Conservation (phyloP, 2,113 vertebrate genomes). For the Sylvietta virens region DNA sequence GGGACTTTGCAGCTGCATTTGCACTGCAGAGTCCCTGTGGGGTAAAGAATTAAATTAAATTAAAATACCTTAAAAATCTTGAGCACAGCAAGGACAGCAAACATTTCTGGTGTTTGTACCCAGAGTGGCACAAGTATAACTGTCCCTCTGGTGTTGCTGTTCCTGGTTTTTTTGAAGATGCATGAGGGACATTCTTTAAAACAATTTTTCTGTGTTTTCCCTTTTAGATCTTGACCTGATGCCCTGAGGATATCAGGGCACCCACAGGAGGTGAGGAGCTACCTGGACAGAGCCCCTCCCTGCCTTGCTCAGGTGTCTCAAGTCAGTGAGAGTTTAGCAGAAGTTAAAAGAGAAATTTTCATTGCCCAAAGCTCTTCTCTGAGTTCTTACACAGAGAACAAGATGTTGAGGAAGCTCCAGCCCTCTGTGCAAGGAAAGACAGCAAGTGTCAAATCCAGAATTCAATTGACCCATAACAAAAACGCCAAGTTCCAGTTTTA, state of each 20-base stretch:
- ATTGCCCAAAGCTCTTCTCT: background rate
- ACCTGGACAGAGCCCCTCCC: background rate
- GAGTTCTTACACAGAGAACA: background rate
- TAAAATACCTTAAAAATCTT: background rate
- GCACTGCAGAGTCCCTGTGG: background rate
- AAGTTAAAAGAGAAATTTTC: background rate
- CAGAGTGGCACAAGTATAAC: accelerated
- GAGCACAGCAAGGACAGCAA: background rate
- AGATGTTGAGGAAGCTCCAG: background rate
- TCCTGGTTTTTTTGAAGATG: background rate
- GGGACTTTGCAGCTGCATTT: constrained; percentile 15
- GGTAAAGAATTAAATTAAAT: background rate
- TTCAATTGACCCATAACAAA: background rate
- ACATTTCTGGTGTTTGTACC: background rate
- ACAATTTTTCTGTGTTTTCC: background rate
- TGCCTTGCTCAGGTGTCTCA: background rate
- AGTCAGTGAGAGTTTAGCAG: background rate
- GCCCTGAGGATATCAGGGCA: background rate
- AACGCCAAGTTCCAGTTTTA: constrained; percentile 5
- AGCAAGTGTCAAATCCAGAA: background rate
- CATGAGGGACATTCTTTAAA: accelerated
- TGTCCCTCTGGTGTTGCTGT: background rate
- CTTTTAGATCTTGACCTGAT: background rate
- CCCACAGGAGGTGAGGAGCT: background rate
- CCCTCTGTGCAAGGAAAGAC: background rate